phyloP scores from a whole-genome alignment of 2,113 vertebrate genomes.

The Scomber scombrus region DNA sequence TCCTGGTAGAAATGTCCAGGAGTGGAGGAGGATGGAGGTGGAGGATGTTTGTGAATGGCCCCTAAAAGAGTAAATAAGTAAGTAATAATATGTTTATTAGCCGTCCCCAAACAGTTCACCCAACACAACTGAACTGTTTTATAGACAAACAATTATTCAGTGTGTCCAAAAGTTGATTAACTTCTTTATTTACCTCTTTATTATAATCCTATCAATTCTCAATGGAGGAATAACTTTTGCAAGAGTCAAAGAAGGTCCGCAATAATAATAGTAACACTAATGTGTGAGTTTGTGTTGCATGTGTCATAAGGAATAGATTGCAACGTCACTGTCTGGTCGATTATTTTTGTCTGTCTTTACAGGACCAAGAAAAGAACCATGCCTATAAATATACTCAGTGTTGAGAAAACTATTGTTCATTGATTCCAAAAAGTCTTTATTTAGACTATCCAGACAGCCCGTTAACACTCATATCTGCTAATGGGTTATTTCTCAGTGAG shows the following conservation, averaged over 20 bases:
- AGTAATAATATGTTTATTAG: too few relatives aligned
- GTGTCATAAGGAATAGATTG: background rate
- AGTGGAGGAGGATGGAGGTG: too few relatives aligned
- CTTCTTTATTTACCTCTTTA: too few relatives aligned
- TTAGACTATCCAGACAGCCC: slow-evolving; percentile 4
- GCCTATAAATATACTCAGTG: background rate
- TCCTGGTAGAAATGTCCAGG: too few relatives aligned
- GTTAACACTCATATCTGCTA: slow-evolving; percentile 28
- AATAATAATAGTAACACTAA: background rate
- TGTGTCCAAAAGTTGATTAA: too few relatives aligned
- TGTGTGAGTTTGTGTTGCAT: background rate
- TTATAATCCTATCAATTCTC: too few relatives aligned
- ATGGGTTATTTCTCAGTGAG: slow-evolving; percentile 18
- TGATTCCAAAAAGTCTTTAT: slow-evolving; percentile 35
- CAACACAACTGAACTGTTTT: too few relatives aligned
- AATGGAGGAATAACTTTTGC: background rate
- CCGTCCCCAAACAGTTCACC: too few relatives aligned
- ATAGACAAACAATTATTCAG: too few relatives aligned
- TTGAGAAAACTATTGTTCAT: slow-evolving; percentile 33
- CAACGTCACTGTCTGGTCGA: background rate
- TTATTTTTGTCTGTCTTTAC: background rate
- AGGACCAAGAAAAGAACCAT: background rate
- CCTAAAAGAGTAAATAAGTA: too few relatives aligned
- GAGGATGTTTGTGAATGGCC: too few relatives aligned
- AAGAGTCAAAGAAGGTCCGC: background rate